Base-by-base conservation (phyloP, 2,113 vertebrate genomes). In the Hassar affinis region DNA sequence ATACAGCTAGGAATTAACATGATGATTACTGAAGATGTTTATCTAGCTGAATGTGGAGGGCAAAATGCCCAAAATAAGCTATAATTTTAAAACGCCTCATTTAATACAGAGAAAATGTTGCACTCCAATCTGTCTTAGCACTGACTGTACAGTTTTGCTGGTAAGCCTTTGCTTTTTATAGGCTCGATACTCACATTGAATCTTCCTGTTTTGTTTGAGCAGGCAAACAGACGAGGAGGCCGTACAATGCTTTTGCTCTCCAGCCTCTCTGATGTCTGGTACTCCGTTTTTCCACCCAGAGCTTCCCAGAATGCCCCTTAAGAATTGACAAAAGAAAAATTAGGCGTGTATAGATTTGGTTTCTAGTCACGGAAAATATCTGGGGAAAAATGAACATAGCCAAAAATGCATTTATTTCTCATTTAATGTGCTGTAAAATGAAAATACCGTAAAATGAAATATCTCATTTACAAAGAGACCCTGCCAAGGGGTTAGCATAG, bases 151-250 rank as follows among this genome's bases (percentile, higher is more conserved):
- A 66, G 3, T 25, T 64, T 22, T n/a, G 33, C 27, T 69, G 33
- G 6, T 57, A 45, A 3, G 35, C 3, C 11, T 69, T 30, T 22
- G 0, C 18, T 35, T n/a, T 35, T 20, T 20, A 18, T n/a, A 22
- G 6, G 1, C n/a, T 75, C 6, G 33, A 68, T 85, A 95, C 96
- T 94, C 87, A 97, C 96, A 49, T 90, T 91, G 86, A 97, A 98
- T 88, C 93, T 93, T 86, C 97, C 97, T 0, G 94, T 96, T 89
- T 97, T 98, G 89, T 98, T 98, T 86, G 96, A 98, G 87, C 97
- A 98, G 64, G 94, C 96, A 0, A 94, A 98, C 18, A 98, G 92
- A 77, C 95, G 94, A 62, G 95, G 95, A 0, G 93, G 93, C 47
- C 92, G 95, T 71, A 91, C 82, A 88, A 92, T 91, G n/a, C 83